Conservation (phyloP, 1,140 invertebrate species). For the Drosophila nebulosa region DNA sequence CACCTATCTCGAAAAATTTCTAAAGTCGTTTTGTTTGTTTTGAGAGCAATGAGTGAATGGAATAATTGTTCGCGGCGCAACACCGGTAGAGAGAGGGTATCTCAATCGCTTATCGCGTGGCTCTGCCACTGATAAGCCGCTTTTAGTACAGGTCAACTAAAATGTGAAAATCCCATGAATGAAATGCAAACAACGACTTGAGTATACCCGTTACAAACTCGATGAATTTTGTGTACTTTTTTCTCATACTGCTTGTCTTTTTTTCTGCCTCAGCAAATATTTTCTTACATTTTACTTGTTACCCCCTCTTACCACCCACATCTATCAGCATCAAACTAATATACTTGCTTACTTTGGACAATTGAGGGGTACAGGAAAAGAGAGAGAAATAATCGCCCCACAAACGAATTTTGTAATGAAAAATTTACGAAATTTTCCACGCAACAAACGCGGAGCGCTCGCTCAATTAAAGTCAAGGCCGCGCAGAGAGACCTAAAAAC, state of each 20-base stretch:
- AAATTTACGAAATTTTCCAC: conserved; percentile 43
- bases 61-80: too few species aligned
- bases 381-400: neutral
- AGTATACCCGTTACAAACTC: neutral
- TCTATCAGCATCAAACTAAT: neutral
- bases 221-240: too few species aligned
- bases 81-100: neutral
- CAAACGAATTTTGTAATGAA: conserved; percentile 25
- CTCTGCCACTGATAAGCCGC: neutral
- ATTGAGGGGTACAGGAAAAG: neutral
- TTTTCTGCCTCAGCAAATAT: too few species aligned
- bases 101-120: conserved; percentile 27
- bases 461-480: conserved; percentile 32
- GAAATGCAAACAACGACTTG: neutral
- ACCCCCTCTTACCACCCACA: too few species aligned
- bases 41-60: neutral
- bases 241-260: too few species aligned
- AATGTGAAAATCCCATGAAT: neutral
- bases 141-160: neutral
- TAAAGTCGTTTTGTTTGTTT: neutral
- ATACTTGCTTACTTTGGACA: neutral
- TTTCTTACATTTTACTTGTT: too few species aligned
- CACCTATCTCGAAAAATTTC: too few species aligned
- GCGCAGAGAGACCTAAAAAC: conserved; percentile 38
- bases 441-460: conserved; percentile 15